Base-by-base conservation (phyloP, 2,113 vertebrate genomes). In the Sturnira hondurensis region DNA sequence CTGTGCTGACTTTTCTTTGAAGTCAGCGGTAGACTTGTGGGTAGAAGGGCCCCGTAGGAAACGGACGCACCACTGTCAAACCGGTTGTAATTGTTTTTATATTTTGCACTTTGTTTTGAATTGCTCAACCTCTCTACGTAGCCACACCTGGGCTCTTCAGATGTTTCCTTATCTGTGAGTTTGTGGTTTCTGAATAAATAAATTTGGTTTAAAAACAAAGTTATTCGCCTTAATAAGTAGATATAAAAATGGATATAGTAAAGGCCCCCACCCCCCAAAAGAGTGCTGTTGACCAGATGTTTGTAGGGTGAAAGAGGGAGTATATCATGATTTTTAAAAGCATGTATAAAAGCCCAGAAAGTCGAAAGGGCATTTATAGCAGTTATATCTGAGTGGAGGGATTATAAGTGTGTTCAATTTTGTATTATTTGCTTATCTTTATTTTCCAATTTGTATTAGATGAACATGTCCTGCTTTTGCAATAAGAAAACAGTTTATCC, bases 101-200 rank as follows among this genome's bases (percentile, higher is more conserved):
- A 74, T 81, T 97, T 95, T 87, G 96, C 10, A 17, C 93, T 92
- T 86, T 97, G 93, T 93, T 96, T 93, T 94, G 93, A 96, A 95
- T 97, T 93, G 73, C 87, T 92, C 94, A 93, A 26, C 71, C 65
- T 92, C 56, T 87, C 85, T 67, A 33, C 47, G 33, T 0, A 81
- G 71, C 67, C 92, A 96, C 89, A 96, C 94, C 82, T 86, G 41
- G 74, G 54, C 43, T 85, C 73, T 92, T 97, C 95, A 95, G 96
- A 96, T 91, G 77, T 54, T 73, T 96, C 74, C 74, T 91, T 94
- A 94, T 73, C 83, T 92, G 84, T 89, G 82, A 31, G 50, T 86
- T 71, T 93, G 68, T 86, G 63, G 36, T 74, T 94, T 93, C 77
- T 95, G 83, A 81, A 76, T 87, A 95, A 97, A 96, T 80, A 93